phyloP scores from a whole-genome alignment of 2,888 invertebrate genomes.

The Harpalus rufipes region DNA sequence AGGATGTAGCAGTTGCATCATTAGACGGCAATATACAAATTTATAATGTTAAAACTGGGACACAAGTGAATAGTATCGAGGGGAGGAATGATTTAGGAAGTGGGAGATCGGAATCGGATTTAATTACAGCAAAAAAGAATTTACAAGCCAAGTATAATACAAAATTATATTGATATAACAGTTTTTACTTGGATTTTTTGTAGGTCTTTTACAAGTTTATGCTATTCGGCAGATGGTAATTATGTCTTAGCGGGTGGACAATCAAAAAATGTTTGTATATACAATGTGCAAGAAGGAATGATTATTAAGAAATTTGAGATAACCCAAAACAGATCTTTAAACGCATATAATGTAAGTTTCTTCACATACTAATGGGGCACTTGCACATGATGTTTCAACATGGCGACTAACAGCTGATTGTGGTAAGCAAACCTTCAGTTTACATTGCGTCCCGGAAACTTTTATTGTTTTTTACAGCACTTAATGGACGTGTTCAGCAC shows the following conservation, averaged over 20 bases:
- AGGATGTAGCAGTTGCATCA: slow-evolving; percentile 95
- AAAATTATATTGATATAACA: slow-evolving; percentile 8
- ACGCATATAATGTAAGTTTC: slow-evolving; percentile 92
- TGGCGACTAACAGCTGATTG: no score
- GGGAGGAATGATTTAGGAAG: slow-evolving; percentile 94
- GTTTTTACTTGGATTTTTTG: slow-evolving; percentile 70
- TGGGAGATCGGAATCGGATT: slow-evolving; percentile 89
- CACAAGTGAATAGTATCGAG: slow-evolving; percentile 89
- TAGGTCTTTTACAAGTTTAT: slow-evolving; percentile 94
- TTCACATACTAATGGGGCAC: no score
- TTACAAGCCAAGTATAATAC: slow-evolving; percentile 88
- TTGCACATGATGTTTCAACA: no score
- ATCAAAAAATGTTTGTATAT: slow-evolving; percentile 96
- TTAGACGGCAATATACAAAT: slow-evolving; percentile 91
- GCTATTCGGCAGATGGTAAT: slow-evolving; percentile 96
- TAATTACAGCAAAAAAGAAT: slow-evolving; percentile 91
- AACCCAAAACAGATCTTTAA: slow-evolving; percentile 95
- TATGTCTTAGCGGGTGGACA: slow-evolving; percentile 95
- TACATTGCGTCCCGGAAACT: no score
- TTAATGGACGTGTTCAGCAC: no score
- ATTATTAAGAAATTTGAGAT: slow-evolving; percentile 95
- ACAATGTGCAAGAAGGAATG: slow-evolving; percentile 89
- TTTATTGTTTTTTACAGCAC: no score
- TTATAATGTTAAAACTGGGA: slow-evolving; percentile 85
- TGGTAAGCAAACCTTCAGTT: no score